Base-by-base conservation (phyloP, 2,113 vertebrate genomes). In the Mugil cephalus region DNA sequence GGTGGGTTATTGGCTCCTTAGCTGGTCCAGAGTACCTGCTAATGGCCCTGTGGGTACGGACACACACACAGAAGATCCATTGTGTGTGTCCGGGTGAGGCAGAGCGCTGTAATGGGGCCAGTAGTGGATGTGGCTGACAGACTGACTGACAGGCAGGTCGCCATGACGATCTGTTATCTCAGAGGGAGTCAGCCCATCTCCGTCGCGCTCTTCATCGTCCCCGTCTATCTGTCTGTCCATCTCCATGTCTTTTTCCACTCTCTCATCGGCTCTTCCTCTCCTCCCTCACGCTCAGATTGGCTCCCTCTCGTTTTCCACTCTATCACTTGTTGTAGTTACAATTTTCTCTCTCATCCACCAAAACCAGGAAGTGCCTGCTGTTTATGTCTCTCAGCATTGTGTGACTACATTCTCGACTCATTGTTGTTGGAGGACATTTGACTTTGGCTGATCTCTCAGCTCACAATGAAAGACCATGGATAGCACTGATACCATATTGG, bases 111-210 rank as follows among this genome's bases (percentile, higher is more conserved):
- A 87, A 87, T 84, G 83, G 79, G 64, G 59, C 64, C 71, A 46
- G 70, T 62, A 87, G 86, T 87, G 84, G 90, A 89, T 68, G 89
- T 79, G 79, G 84, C 75, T 90, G 88, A 90, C 90, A 91, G 90
- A 91, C 88, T 75, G 85, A 89, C 48, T 82, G 92, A 89, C 86
- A 83, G 84, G 81, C 45, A 6, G 72, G 86, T 91, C 85, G 71
- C 85, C 85, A 74, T 77, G 83, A 77, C 39, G 62, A 84, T 80
- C 60, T 4, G 36, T 85, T 91, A 90, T 89, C 88, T 78, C 0
- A 48, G 51, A 19, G 34, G 54, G 50, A 75, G 79, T 56, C 70
- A 11, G 78, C 17, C 56, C 71, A 51, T 74, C 71, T 83, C 69
- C 1, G 69, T 64, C 54, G 51, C 50, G 13, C 85, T 69, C 76